Evolutionary conservation across 1,140 invertebrate species (phyloP).

Genomic region (Drosophila cardini): DNA sequence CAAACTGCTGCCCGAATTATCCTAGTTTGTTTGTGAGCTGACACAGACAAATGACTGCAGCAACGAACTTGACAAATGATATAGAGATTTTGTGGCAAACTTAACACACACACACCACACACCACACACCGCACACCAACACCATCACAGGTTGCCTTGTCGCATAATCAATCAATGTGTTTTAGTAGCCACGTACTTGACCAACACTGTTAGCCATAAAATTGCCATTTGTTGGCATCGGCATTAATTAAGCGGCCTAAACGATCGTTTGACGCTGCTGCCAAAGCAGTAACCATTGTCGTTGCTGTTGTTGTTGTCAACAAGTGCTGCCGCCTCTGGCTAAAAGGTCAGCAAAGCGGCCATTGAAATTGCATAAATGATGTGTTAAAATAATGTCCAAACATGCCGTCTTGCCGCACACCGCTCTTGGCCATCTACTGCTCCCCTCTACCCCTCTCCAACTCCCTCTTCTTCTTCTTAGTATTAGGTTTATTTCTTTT

Average conservation of each 20-base stretch:
- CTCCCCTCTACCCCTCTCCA: too few relatives aligned
- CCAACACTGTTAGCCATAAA: conserved; percentile 54
- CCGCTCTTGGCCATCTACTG: not conserved
- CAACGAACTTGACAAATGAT: conserved; percentile 50
- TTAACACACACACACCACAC: conserved; percentile 1
- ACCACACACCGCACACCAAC: conserved; percentile 3
- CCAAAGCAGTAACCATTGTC: not conserved
- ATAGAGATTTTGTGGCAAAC: conserved; percentile 12
- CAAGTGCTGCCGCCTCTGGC: conserved; percentile 42
- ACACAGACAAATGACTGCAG: conserved; percentile 30
- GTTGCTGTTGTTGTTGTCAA: conserved; percentile 32
- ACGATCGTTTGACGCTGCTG: conserved; percentile 41
- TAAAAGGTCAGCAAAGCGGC: conserved; percentile 65
- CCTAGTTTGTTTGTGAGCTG: not conserved
- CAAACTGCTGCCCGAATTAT: not conserved
- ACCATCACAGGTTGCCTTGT: conserved; percentile 40
- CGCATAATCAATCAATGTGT: conserved; percentile 52
- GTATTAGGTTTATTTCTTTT: conserved; percentile 21
- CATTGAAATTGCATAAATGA: conserved; percentile 72
- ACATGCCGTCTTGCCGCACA: conserved; percentile 26
- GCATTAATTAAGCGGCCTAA: conserved; percentile 57
- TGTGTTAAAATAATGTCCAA: conserved; percentile 64
- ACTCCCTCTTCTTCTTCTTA: not conserved
- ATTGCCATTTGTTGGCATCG: conserved; percentile 51
- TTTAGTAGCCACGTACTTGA: conserved; percentile 46